Evolutionary conservation across 2,797 vertebrate species (phyloP).

Genomic region (Pitangus sulphuratus): DNA sequence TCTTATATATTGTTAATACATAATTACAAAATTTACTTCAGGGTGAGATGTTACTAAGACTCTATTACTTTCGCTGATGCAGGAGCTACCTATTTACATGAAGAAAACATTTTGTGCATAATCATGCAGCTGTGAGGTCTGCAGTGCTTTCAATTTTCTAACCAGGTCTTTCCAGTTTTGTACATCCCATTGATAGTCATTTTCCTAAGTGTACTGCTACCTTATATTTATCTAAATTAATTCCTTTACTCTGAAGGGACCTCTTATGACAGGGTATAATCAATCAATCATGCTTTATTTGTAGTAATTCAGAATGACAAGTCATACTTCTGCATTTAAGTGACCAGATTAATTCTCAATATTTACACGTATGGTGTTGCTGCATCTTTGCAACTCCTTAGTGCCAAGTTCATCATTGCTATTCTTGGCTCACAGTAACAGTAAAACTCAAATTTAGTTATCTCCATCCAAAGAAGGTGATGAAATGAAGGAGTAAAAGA

Average conservation of each 20-base stretch:
- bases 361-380: not conserved
- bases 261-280: constrained; percentile 42
- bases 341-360: not conserved
- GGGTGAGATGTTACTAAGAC: not conserved
- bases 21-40: not conserved
- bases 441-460: not conserved
- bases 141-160: not conserved
- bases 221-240: constrained; percentile 64
- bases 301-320: constrained; percentile 15
- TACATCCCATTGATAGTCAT: not conserved
- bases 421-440: not conserved
- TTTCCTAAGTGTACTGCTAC: constrained; percentile 47
- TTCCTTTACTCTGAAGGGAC: constrained; percentile 14
- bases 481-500: not conserved
- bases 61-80: not conserved
- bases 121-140: not conserved
- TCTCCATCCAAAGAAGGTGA: not conserved
- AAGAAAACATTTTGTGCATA: not conserved
- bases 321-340: not conserved
- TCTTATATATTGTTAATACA: not conserved
- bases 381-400: not conserved
- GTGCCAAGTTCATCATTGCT: not conserved
- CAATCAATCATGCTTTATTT: constrained; percentile 47
- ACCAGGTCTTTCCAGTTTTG: not conserved
- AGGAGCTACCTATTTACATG: not conserved